These are phyloP conservation scores for Orthonychiurus folsomi DNA, from an alignment of 2,888 invertebrate species.

Conservation along the genomic window DNA sequence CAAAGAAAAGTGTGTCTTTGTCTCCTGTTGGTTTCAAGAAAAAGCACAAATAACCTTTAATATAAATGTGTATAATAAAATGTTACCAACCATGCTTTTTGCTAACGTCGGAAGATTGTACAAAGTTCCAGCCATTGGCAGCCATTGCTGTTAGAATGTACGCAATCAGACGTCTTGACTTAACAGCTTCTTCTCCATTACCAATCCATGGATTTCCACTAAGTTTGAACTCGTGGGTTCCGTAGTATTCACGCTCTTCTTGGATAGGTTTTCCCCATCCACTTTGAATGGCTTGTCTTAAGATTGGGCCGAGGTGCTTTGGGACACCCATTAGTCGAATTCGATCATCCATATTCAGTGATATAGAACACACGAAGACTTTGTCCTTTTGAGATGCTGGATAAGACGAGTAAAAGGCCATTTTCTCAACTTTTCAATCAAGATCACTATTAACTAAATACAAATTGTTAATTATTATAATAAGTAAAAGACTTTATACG, in stretches of 20 bases:
- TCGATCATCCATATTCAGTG: conserved; percentile 26
- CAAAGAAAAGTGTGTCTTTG: conserved; percentile 30
- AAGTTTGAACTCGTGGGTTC: conserved; percentile 20
- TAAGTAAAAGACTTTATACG: no score
- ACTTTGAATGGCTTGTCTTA: conserved; percentile 18
- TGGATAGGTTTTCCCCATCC: conserved; percentile 25
- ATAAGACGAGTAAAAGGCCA: neutral
- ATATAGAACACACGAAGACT: conserved; percentile 22
- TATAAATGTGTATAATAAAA: no score
- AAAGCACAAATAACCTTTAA: no score
- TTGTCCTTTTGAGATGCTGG: neutral
- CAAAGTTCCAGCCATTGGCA: conserved; percentile 24
- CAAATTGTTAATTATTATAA: no score
- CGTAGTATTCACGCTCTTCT: conserved; percentile 25
- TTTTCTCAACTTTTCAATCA: no score
- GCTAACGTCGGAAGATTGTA: conserved; percentile 24
- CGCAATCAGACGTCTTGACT: conserved; percentile 15
- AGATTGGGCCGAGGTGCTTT: conserved; percentile 11
- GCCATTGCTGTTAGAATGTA: conserved; percentile 23
- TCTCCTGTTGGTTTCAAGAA: no score
- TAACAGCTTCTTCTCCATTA: conserved; percentile 12
- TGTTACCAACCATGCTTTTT: no score
- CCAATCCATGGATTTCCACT: conserved; percentile 14
- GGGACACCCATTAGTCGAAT: conserved; percentile 24
- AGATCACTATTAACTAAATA: no score